A percentile compares a stretch with the other conserved stretches of the same genome.
These are phyloP conservation scores for Carcina quercana DNA, from an alignment of 2,888 invertebrate genomes.

Conservation along the genomic window DNA sequence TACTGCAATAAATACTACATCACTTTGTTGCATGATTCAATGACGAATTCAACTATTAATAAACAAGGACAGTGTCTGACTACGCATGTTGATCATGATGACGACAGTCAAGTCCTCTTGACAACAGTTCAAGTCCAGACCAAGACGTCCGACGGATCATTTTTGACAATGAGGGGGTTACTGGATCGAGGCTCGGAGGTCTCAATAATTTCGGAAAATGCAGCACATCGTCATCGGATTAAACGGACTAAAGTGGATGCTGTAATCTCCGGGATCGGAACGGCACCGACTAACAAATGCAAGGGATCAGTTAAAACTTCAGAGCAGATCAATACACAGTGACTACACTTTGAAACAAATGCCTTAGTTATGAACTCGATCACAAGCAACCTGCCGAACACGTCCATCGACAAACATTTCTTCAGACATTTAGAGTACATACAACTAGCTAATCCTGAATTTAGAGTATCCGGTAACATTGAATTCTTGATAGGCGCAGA, in stretches of 20 bases:
- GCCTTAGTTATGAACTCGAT: not conserved
- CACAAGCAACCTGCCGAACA: not conserved
- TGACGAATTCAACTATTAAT: not conserved
- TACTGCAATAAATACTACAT: slow-evolving; percentile 6
- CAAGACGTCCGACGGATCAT: not conserved
- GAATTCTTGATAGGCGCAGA: slow-evolving; percentile 4
- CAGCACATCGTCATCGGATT: not conserved
- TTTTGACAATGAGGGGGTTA: not conserved
- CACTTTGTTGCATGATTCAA: slow-evolving; percentile 8
- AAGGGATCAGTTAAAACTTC: not conserved
- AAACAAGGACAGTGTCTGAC: not conserved
- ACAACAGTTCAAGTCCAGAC: not conserved
- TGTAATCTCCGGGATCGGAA: not conserved
- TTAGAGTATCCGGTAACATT: not conserved
- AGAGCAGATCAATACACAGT: slow-evolving; percentile 1
- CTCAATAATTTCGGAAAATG: slow-evolving; percentile 1
- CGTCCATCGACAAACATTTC: not conserved
- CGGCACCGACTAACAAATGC: not conserved
- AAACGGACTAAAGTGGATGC: not conserved
- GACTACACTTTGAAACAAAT: not conserved
- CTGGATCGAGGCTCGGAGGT: slow-evolving; percentile 4
- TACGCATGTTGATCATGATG: not conserved
- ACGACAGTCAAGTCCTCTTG: slow-evolving; percentile 1
- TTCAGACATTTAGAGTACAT: not conserved
- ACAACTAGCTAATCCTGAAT: slow-evolving; percentile 4